Conservation (phyloP, 2,113 vertebrate genomes). For the Reinhardtius hippoglossoides region DNA sequence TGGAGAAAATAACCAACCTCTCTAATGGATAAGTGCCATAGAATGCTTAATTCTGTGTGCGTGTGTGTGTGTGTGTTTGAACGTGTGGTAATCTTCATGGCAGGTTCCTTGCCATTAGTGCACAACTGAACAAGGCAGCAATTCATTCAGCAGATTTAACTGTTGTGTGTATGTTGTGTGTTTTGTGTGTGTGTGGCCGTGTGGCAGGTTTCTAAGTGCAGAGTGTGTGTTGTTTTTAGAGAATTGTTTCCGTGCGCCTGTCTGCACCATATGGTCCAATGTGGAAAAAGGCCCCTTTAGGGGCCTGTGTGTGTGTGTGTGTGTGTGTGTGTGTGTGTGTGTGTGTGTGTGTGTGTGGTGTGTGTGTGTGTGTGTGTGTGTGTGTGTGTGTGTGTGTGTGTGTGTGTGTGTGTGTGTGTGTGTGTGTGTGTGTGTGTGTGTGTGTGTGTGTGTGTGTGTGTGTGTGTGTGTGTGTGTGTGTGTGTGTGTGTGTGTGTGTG, state of each 20-base stretch:
- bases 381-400: slow-evolving; percentile 49
- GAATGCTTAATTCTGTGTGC: slow-evolving; percentile 64
- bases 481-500: slow-evolving; percentile 19
- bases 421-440: slow-evolving; percentile 55
- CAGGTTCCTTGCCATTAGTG: slow-evolving; percentile 77
- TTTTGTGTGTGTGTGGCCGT: slow-evolving; percentile 30
- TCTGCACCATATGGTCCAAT: slow-evolving; percentile 79
- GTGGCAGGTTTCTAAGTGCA: slow-evolving; percentile 69
- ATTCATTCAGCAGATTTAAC: slow-evolving; percentile 81
- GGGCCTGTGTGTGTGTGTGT: slow-evolving; percentile 58
- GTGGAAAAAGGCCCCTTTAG: slow-evolving; percentile 77
- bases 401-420: slow-evolving; percentile 57
- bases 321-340: slow-evolving; percentile 24
- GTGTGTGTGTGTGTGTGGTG: slow-evolving; percentile 28
- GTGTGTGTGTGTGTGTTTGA: slow-evolving; percentile 23
- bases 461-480: slow-evolving; percentile 45
- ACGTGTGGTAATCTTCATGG: slow-evolving; percentile 67
- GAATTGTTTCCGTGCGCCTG: slow-evolving; percentile 80
- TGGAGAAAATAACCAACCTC: slow-evolving; percentile 63
- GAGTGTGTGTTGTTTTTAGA: slow-evolving; percentile 79
- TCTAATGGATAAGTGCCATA: slow-evolving; percentile 68
- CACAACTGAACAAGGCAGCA: slow-evolving; percentile 78
- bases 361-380: slow-evolving; percentile 60
- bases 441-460: slow-evolving; percentile 7
- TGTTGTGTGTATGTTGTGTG: slow-evolving; percentile 54